Percentiles rank a stretch among this genome's conserved stretches.
Conservation (phyloP, 2,113 vertebrate genomes). For the Kryptolebias marmoratus region DNA sequence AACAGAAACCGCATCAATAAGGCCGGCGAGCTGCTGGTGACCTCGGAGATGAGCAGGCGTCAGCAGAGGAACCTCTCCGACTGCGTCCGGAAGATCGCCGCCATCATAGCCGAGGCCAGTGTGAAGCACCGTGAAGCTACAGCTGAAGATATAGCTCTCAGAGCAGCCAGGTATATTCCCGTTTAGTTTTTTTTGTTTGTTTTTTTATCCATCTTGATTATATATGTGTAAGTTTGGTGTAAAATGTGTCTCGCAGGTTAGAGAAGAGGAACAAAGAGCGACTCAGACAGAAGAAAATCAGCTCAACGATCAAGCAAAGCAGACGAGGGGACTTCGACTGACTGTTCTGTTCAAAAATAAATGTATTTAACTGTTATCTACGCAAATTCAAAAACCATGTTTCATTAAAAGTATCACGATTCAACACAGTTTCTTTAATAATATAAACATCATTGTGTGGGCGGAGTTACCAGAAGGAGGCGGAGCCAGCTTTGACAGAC, state of each 20-base stretch:
- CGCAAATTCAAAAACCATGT: background rate
- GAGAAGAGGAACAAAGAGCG: constrained; percentile 72
- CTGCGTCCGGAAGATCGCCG: constrained; percentile 89
- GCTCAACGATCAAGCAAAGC: constrained; percentile 70
- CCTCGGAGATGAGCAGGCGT: constrained; percentile 88
- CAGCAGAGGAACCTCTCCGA: constrained; percentile 90
- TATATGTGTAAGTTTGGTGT: background rate
- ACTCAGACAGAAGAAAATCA: constrained; percentile 76
- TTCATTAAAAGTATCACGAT: no score
- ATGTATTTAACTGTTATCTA: background rate
- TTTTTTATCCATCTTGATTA: background rate
- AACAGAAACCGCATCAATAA: constrained; percentile 89
- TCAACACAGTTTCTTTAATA: no score
- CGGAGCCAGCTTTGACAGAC: no score
- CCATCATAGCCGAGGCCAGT: constrained; percentile 84
- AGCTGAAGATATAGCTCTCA: constrained; percentile 77
- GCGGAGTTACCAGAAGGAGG: no score
- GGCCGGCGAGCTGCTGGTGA: constrained; percentile 89
- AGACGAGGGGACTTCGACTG: constrained; percentile 75
- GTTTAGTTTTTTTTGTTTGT: no score
- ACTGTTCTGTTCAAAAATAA: background rate
- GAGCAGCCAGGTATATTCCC: constrained; percentile 82
- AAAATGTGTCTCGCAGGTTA: constrained; percentile 64
- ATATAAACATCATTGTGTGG: no score
- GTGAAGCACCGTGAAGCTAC: constrained; percentile 78